phyloP scores from a whole-genome alignment of 2,113 vertebrate species.

The Mesitornis unicolor region DNA sequence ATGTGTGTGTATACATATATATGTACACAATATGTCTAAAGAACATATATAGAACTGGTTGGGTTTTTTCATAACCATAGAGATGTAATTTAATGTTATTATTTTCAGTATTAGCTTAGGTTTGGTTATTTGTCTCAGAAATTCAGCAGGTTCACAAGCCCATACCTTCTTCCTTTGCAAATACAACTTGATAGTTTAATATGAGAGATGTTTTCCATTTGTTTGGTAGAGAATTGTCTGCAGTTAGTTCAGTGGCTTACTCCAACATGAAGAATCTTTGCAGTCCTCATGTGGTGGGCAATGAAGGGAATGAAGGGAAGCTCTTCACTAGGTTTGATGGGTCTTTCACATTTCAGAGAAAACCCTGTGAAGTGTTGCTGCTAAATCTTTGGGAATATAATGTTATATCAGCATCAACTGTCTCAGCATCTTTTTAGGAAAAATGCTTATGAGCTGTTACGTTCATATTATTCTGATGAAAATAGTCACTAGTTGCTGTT shows the following conservation, averaged over 20 bases:
- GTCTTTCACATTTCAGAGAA: neutral
- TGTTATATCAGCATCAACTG: neutral
- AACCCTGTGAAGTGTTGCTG: neutral
- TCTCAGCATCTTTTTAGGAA: neutral
- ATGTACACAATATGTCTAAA: neutral
- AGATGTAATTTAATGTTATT: neutral
- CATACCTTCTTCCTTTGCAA: neutral
- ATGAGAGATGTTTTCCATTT: neutral
- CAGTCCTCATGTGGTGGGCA: neutral
- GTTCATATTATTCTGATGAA: neutral
- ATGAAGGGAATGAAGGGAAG: neutral
- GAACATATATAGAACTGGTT: neutral
- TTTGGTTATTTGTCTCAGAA: neutral
- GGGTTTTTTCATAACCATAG: neutral
- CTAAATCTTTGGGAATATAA: neutral
- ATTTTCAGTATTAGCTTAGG: neutral
- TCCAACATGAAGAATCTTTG: neutral
- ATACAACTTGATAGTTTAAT: neutral
- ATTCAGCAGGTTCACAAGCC: neutral
- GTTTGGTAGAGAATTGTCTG: neutral
- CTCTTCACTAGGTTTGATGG: neutral
- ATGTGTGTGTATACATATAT: neutral
- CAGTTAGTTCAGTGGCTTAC: fast-evolving
- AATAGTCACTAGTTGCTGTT: neutral
- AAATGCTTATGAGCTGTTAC: neutral